A percentile compares a stretch with the other conserved stretches of the same genome.
These are phyloP conservation scores for Nicator chloris DNA, from an alignment of 2,113 vertebrate genomes.

Conservation along the genomic window DNA sequence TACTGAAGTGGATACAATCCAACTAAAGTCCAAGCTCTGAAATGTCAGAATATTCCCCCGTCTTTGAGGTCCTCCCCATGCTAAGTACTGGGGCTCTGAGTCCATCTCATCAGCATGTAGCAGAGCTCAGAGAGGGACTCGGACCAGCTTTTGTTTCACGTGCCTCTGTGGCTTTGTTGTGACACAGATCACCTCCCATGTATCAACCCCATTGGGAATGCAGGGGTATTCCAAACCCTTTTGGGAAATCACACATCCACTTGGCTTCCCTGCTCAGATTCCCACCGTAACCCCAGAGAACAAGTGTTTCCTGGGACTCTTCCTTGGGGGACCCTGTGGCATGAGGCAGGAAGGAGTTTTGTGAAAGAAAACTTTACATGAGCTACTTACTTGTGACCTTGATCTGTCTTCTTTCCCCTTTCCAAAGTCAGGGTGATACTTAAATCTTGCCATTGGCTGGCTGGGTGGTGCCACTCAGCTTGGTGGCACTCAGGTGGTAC, in stretches of 20 bases:
- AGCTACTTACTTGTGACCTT: background rate
- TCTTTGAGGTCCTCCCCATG: background rate
- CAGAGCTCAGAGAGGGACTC: background rate
- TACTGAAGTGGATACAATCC: background rate
- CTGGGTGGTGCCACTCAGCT: too few relatives aligned
- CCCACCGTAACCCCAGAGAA: background rate
- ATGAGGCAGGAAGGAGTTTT: background rate
- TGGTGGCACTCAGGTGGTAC: background rate
- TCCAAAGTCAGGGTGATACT: background rate
- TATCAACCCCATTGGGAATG: fast-evolving
- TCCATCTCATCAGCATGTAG: background rate
- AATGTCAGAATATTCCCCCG: background rate
- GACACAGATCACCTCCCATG: background rate
- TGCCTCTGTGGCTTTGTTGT: background rate
- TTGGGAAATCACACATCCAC: background rate
- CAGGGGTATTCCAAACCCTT: background rate
- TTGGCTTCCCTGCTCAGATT: background rate
- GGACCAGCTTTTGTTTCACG: background rate
- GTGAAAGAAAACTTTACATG: background rate
- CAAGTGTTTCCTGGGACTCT: background rate
- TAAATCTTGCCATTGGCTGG: background rate
- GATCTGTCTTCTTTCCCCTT: background rate
- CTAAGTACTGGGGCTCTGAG: background rate
- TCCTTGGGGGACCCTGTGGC: background rate
- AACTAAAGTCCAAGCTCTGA: background rate